These are phyloP conservation scores for Acrossocheilus fasciatus DNA, from an alignment of 2,797 vertebrate species.

Conservation along the genomic window DNA sequence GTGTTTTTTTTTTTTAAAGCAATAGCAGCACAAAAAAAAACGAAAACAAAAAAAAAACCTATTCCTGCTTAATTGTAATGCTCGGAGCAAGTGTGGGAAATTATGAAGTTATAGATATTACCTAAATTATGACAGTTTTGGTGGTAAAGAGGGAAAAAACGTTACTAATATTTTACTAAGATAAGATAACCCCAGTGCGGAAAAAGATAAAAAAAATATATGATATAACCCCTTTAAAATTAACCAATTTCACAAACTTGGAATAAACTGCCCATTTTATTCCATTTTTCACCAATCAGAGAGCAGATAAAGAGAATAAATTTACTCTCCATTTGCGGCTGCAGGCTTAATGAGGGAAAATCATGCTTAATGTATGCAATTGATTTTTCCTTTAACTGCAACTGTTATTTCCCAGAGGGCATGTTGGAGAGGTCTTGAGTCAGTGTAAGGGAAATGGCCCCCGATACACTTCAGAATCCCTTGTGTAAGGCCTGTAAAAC, in stretches of 20 bases:
- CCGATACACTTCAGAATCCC: constrained; percentile 43
- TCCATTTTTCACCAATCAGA: constrained; percentile 61
- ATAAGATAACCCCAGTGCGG: neutral
- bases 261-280: constrained; percentile 13
- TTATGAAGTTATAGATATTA: neutral
- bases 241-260: constrained; percentile 2
- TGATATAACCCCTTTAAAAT: constrained; percentile 35
- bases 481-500: constrained; percentile 39
- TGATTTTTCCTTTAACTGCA: constrained; percentile 78
- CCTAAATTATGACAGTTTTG: neutral
- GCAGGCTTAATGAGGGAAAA: constrained; percentile 68
- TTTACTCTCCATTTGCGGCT: constrained; percentile 67
- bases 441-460: constrained; percentile 53
- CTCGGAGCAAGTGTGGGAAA: neutral
- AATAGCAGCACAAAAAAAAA: neutral
- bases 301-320: constrained; percentile 70
- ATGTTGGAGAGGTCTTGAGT: constrained; percentile 64
- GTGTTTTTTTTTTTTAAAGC: neutral
- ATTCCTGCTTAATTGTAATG: neutral
- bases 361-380: constrained; percentile 79
- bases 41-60: neutral
- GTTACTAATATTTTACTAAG: neutral
- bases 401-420: constrained; percentile 67
- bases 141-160: neutral
- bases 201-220: neutral